Conservation (phyloP, 1,140 invertebrate species). For the Neocloeon triangulifer region DNA sequence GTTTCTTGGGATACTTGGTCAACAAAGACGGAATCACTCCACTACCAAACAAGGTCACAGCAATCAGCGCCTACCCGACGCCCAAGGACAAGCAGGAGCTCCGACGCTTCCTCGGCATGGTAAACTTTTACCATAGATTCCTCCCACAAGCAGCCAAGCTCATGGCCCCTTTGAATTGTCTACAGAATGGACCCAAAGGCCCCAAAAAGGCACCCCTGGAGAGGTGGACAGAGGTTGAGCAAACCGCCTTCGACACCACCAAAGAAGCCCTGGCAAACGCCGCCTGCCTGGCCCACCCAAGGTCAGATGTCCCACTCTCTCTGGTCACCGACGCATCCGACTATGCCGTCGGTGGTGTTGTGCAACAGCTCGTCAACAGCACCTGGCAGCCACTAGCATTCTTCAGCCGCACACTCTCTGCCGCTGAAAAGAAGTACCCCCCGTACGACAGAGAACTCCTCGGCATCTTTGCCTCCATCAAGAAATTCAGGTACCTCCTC, state of each 20-base stretch:
- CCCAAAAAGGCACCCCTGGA: constrained; percentile 3
- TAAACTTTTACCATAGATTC: neutral
- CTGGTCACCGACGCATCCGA: constrained; percentile 13
- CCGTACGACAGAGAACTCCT: constrained; percentile 13
- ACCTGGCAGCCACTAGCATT: constrained; percentile 10
- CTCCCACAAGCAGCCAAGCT: constrained; percentile 12
- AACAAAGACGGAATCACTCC: constrained; percentile 14
- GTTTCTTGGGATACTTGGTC: constrained; percentile 14
- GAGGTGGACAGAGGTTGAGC: constrained; percentile 8
- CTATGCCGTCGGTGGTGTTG: constrained; percentile 10
- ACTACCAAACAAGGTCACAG: constrained; percentile 6
- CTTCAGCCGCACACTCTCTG: constrained; percentile 8
- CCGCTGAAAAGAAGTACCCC: constrained; percentile 10
- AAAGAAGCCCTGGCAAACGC: constrained; percentile 11
- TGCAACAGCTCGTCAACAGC: constrained; percentile 14
- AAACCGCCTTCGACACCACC: constrained; percentile 10
- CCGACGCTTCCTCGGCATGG: constrained; percentile 6
- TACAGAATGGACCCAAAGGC: constrained; percentile 6
- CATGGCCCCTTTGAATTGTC: constrained; percentile 10
- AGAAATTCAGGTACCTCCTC: constrained; percentile 11
- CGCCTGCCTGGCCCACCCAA: constrained; percentile 12
- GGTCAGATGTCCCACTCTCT: constrained; percentile 6
- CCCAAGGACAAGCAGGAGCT: too few relatives aligned
- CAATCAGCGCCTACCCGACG: constrained; percentile 2
- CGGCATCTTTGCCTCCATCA: constrained; percentile 11